A percentile compares a stretch with the other conserved stretches of the same genome.
Evolutionary conservation across 2,113 vertebrate genomes (phyloP).

Genomic region (Penelope pileata): DNA sequence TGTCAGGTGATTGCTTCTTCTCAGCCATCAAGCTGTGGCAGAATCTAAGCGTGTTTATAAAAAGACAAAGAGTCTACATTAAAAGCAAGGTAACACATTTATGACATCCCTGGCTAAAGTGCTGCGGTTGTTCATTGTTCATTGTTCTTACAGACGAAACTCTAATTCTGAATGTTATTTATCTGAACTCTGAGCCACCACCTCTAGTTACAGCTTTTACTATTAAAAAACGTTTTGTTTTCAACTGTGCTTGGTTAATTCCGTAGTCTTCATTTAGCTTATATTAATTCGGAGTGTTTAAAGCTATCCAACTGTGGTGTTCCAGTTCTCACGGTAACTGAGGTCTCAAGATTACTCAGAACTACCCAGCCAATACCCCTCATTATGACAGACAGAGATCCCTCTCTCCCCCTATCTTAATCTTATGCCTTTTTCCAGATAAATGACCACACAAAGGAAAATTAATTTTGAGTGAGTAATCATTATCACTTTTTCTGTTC

Average conservation of each 20-base stretch:
- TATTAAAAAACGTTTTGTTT: background rate
- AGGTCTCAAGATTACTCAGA: background rate
- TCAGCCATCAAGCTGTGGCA: background rate
- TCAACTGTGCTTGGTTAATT: background rate
- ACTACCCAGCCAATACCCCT: background rate
- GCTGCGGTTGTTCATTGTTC: background rate
- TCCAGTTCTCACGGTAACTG: background rate
- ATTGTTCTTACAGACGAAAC: background rate
- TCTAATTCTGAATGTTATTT: constrained; percentile 19
- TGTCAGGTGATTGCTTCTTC: background rate
- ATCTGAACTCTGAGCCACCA: background rate
- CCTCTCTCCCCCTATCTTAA: background rate
- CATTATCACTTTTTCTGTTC: background rate
- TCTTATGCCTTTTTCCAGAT: background rate
- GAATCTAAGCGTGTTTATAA: constrained; percentile 17
- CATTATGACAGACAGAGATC: background rate
- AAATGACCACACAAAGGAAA: background rate
- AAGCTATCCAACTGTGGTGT: background rate
- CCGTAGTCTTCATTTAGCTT: background rate
- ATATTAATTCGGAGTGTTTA: background rate
- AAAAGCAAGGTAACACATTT: constrained; percentile 10
- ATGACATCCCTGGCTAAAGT: background rate
- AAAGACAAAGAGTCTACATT: constrained; percentile 27
- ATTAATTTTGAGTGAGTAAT: background rate
- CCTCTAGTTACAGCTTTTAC: background rate